Conservation (phyloP, 2,113 vertebrate genomes). For the Thunnus thynnus region DNA sequence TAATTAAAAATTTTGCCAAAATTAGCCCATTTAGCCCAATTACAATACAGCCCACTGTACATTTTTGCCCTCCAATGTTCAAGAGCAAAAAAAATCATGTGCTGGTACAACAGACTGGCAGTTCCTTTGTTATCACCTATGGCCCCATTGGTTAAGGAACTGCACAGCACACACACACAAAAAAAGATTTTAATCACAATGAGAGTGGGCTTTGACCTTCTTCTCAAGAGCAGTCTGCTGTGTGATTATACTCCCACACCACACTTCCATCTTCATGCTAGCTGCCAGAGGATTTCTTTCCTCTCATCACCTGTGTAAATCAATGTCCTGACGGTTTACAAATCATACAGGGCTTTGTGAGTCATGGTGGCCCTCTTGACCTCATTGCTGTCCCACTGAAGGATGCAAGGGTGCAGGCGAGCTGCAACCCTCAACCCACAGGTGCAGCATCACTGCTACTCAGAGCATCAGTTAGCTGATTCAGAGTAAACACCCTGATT, state of each 20-base stretch:
- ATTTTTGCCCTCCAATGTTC: not conserved
- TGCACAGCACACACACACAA: slow-evolving; percentile 1
- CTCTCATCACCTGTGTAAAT: slow-evolving; percentile 68
- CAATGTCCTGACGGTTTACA: slow-evolving; percentile 64
- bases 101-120: not conserved
- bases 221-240: slow-evolving; percentile 67
- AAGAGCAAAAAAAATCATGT: not conserved
- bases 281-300: slow-evolving; percentile 63
- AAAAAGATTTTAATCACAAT: slow-evolving; percentile 69
- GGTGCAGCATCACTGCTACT: slow-evolving; percentile 10
- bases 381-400: slow-evolving; percentile 35
- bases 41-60: not conserved
- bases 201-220: slow-evolving; percentile 73
- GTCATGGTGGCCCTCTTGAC: slow-evolving; percentile 64
- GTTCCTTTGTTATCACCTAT: not conserved
- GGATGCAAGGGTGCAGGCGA: slow-evolving; percentile 5
- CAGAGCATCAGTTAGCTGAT: slow-evolving; percentile 31
- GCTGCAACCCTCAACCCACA: slow-evolving; percentile 23
- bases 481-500: slow-evolving; percentile 27
- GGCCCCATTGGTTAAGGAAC: slow-evolving; percentile 10
- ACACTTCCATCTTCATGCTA: slow-evolving; percentile 44
- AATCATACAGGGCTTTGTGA: slow-evolving; percentile 71
- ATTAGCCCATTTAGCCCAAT: slow-evolving; percentile 6
- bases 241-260: slow-evolving; percentile 63
- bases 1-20: not conserved